phyloP scores from a whole-genome alignment of 1,140 invertebrate species.

The Cylas formicarius region DNA sequence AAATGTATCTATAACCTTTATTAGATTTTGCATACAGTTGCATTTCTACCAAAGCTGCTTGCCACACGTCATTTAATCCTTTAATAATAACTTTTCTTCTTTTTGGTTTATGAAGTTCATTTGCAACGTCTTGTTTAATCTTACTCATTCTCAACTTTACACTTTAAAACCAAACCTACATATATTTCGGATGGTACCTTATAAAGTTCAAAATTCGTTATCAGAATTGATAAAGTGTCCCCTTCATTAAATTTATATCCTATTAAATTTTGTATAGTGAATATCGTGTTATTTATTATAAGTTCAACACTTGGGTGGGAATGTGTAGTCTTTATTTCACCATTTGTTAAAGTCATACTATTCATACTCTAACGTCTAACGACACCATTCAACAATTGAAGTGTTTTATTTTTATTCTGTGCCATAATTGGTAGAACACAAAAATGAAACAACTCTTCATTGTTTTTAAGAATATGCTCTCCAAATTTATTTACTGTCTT shows the following conservation, averaged over 20 bases:
- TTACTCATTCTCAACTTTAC: constrained; percentile 15
- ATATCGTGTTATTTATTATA: constrained; percentile 4
- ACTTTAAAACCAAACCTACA: background rate
- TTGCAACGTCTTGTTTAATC: constrained; percentile 12
- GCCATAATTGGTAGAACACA: background rate
- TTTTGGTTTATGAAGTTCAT: constrained; percentile 38
- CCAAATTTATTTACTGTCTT: constrained; percentile 31
- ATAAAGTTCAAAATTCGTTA: constrained; percentile 4
- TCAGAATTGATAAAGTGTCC: background rate
- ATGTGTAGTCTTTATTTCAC: too few species aligned
- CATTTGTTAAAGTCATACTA: too few species aligned
- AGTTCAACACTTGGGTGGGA: too few species aligned
- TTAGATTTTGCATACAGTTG: constrained; percentile 36
- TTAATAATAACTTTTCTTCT: constrained; percentile 38
- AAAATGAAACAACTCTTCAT: background rate
- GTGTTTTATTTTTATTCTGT: background rate
- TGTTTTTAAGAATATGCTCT: constrained; percentile 1
- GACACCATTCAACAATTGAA: background rate
- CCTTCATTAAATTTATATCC: constrained; percentile 1
- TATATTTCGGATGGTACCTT: background rate
- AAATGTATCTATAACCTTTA: constrained; percentile 41
- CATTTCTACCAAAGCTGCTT: constrained; percentile 43
- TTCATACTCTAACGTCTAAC: background rate
- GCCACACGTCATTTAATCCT: constrained; percentile 41
- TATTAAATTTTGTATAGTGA: background rate